Evolutionary conservation across 1,140 invertebrate species (phyloP).

Genomic region (Centruroides vittatus): DNA sequence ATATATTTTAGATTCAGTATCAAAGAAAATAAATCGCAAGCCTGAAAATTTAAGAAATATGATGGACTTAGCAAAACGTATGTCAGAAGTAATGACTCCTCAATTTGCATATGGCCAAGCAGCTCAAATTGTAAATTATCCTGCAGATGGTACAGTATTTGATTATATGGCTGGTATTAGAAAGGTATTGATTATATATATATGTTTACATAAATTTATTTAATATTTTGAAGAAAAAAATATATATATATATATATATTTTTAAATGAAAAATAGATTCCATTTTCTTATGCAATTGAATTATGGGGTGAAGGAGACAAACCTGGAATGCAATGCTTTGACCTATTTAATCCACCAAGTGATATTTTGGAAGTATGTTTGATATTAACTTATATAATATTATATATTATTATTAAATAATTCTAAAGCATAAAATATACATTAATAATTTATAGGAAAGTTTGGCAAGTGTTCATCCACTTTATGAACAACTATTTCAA

Average conservation of each 20-base stretch:
- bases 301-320: not conserved
- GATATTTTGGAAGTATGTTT: not conserved
- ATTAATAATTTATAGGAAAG: not conserved
- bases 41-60: not conserved
- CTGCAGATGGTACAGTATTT: conserved; percentile 1
- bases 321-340: not conserved
- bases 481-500: not conserved
- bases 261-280: not conserved
- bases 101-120: conserved; percentile 1
- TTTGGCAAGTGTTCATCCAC: not conserved
- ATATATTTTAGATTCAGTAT: not conserved
- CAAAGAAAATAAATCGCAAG: not conserved
- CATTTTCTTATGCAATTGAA: not conserved
- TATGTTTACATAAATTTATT: no score
- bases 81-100: not conserved
- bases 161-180: conserved; percentile 1
- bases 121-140: not conserved
- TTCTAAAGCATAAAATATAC: not conserved
- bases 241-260: no score
- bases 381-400: not conserved
- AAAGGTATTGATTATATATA: not conserved
- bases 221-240: no score
- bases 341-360: not conserved
- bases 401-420: not conserved
- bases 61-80: not conserved